phyloP scores from a whole-genome alignment of 1,140 invertebrate species.

The Drosophila melanica region DNA sequence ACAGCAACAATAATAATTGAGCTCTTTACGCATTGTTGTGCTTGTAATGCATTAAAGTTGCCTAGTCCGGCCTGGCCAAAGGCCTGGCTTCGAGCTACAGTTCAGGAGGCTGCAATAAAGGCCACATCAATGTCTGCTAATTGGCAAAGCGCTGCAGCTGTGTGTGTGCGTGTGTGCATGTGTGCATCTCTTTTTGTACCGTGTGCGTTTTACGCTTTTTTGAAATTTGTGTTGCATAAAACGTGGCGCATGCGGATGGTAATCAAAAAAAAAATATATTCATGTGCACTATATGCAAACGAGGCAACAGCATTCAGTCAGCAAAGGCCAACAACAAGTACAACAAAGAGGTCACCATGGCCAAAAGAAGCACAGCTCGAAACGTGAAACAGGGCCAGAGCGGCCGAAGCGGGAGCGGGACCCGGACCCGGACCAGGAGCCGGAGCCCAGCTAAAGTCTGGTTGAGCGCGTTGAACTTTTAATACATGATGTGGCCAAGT shows the following conservation, averaged over 20 bases:
- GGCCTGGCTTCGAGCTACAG: background rate
- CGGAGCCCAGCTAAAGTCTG: conserved; percentile 52
- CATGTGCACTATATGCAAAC: conserved; percentile 41
- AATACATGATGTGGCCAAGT: conserved; percentile 66
- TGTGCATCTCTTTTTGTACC: background rate
- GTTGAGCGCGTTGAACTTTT: conserved; percentile 72
- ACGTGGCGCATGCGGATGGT: conserved; percentile 49
- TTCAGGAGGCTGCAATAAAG: conserved; percentile 26
- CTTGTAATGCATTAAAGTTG: conserved; percentile 22
- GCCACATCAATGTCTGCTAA: conserved; percentile 60
- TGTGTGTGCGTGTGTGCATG: background rate
- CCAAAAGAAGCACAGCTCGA: background rate
- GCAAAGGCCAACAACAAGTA: background rate
- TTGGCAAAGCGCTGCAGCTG: conserved; percentile 36
- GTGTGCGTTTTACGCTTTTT: conserved; percentile 1
- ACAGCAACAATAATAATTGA: conserved; percentile 7
- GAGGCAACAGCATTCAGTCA: conserved; percentile 36
- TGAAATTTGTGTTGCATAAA: conserved; percentile 63
- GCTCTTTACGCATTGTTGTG: conserved; percentile 11
- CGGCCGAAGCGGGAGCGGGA: background rate
- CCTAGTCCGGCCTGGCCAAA: too few species aligned
- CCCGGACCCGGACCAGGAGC: background rate
- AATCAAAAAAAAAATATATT: conserved; percentile 38
- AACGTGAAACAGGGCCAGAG: conserved; percentile 4
- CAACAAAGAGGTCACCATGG: conserved; percentile 21